Evolutionary conservation across 2,113 vertebrate genomes (phyloP).

Genomic region (Phylloscopus trochilus): DNA sequence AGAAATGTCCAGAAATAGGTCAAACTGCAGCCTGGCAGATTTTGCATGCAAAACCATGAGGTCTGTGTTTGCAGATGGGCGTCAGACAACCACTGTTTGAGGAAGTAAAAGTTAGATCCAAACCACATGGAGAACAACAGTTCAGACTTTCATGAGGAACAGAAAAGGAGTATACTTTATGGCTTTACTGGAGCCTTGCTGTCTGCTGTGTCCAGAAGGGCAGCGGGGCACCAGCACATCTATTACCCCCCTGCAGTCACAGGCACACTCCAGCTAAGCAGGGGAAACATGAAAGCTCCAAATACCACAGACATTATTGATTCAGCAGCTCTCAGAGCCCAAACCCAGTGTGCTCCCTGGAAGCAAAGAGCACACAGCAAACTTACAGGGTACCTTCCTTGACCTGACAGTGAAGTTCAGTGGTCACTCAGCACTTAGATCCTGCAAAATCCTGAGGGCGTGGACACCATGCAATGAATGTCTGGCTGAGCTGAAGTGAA

Average conservation of each 20-base stretch:
- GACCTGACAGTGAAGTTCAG: not conserved
- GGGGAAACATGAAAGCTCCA: not conserved
- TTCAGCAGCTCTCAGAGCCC: not conserved
- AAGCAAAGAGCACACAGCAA: not conserved
- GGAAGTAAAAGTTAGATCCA: slow-evolving; percentile 3
- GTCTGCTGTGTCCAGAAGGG: not conserved
- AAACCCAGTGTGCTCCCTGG: not conserved
- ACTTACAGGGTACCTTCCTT: not conserved
- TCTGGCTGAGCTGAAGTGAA: not conserved
- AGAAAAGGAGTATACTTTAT: not conserved
- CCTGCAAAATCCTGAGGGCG: not conserved
- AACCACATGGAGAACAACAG: slow-evolving; percentile 4
- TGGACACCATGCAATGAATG: not conserved
- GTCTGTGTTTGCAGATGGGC: not conserved
- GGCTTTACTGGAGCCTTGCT: not conserved
- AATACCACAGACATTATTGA: not conserved
- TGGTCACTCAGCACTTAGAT: not conserved
- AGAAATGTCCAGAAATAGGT: not conserved
- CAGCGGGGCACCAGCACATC: not conserved
- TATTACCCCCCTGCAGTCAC: not conserved
- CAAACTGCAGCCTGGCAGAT: slow-evolving; percentile 5
- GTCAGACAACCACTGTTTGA: not conserved
- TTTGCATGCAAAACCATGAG: not conserved
- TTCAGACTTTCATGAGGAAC: not conserved
- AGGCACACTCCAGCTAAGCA: not conserved